A percentile compares a stretch with the other conserved stretches of the same genome.
Evolutionary conservation across 2,888 invertebrate species (phyloP).

Genomic region (Dolichopus griseipennis): DNA sequence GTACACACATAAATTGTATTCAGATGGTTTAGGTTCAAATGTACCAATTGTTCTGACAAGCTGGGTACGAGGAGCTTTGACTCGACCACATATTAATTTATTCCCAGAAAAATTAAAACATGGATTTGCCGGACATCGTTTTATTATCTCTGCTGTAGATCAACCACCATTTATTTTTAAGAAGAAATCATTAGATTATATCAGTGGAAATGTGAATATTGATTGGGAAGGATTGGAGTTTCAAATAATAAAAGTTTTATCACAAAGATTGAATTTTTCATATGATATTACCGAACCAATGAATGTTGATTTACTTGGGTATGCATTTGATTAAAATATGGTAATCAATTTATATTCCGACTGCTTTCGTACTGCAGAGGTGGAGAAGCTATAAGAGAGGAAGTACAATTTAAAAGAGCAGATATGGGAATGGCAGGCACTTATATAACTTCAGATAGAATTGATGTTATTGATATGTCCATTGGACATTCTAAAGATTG

Average conservation of each 20-base stretch:
- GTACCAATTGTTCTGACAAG: slow-evolving; percentile 58
- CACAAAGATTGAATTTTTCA: slow-evolving; percentile 60
- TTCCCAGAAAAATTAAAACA: slow-evolving; percentile 59
- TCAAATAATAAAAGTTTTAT: slow-evolving; percentile 53
- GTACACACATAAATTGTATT: slow-evolving; percentile 64
- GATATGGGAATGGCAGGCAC: slow-evolving; percentile 67
- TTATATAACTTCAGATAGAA: slow-evolving; percentile 51
- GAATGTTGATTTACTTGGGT: slow-evolving; percentile 45
- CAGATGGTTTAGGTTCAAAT: slow-evolving; percentile 65
- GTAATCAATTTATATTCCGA: slow-evolving; percentile 5
- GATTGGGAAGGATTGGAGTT: slow-evolving; percentile 65
- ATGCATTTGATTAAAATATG: slow-evolving; percentile 23
- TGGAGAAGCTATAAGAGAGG: slow-evolving; percentile 52
- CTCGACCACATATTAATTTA: slow-evolving; percentile 52
- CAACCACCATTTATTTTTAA: slow-evolving; percentile 67
- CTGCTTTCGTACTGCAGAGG: slow-evolving; percentile 42
- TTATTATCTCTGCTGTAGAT: slow-evolving; percentile 58
- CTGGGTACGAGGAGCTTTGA: slow-evolving; percentile 57
- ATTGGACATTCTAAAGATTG: slow-evolving; percentile 63
- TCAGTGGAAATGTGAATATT: slow-evolving; percentile 30
- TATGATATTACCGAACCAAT: slow-evolving; percentile 57
- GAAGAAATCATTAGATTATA: slow-evolving; percentile 29
- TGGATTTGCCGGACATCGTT: slow-evolving; percentile 68
- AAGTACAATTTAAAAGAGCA: slow-evolving; percentile 48
- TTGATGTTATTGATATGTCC: slow-evolving; percentile 51